These are phyloP conservation scores for Leguminivora glycinivorella DNA, from an alignment of 1,140 invertebrate genomes.

Conservation along the genomic window DNA sequence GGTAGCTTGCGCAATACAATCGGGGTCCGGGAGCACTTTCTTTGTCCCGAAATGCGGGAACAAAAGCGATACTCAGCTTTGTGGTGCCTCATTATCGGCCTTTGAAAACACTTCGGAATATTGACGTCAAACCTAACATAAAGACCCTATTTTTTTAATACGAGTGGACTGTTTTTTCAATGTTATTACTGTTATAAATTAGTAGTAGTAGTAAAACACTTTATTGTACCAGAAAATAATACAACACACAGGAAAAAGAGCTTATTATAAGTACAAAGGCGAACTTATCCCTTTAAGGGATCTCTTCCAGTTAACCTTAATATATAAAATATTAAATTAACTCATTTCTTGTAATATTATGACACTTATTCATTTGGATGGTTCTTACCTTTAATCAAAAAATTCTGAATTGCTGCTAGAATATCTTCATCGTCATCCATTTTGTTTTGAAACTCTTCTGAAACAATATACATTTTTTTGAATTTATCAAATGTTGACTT, in stretches of 20 bases:
- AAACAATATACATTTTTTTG: constrained; percentile 32
- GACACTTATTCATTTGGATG: background rate
- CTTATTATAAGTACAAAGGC: too few species aligned
- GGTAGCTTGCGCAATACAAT: constrained; percentile 25
- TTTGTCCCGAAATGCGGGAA: constrained; percentile 22
- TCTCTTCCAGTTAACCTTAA: too few species aligned
- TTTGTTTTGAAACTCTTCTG: constrained; percentile 15
- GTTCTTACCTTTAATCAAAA: constrained; percentile 31
- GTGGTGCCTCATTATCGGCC: background rate
- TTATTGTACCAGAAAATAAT: too few species aligned
- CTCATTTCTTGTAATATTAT: too few species aligned
- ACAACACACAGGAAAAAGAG: too few species aligned
- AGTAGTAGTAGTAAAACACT: too few species aligned
- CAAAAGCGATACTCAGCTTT: constrained; percentile 22
- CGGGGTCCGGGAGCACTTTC: constrained; percentile 17
- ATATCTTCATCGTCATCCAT: constrained; percentile 31
- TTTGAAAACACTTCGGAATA: background rate
- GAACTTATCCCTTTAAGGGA: too few species aligned
- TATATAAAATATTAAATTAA: too few species aligned
- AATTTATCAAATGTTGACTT: too few species aligned
- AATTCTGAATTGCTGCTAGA: constrained; percentile 2
- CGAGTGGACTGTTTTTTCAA: too few species aligned
- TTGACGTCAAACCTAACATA: background rate
- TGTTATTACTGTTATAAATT: too few species aligned
- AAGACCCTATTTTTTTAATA: background rate